Conservation (phyloP, 2,113 vertebrate species). For the Amphilophus citrinellus region DNA sequence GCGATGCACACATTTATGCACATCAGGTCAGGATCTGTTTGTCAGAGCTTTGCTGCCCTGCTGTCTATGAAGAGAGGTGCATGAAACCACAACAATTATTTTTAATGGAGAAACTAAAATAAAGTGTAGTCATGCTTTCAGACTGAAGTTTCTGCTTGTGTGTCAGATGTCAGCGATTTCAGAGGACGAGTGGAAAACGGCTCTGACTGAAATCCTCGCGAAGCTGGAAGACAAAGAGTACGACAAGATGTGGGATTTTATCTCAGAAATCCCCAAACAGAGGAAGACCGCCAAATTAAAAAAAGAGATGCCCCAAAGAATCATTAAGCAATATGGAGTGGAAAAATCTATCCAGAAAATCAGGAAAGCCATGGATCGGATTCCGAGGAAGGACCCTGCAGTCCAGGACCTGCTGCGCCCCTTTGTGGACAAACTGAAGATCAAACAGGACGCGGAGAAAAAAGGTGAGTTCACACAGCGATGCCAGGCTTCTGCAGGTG, state of each 20-base stretch:
- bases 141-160: neutral
- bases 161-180: neutral
- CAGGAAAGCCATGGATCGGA: fast-evolving
- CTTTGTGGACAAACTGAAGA: neutral
- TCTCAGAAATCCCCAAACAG: neutral
- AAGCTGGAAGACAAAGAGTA: neutral
- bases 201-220: neutral
- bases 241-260: neutral
- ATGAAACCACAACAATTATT: no score
- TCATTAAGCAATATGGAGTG: neutral
- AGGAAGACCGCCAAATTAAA: fast-evolving
- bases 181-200: neutral
- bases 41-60: no score
- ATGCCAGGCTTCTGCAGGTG: no score
- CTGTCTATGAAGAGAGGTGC: no score
- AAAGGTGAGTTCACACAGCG: neutral
- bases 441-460: neutral
- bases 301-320: neutral
- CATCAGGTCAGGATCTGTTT: no score
- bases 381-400: neutral
- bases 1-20: no score
- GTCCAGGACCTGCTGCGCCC: constrained; percentile 27
- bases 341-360: neutral
- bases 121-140: neutral
- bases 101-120: neutral